These are phyloP conservation scores for Solea senegalensis DNA, from an alignment of 2,113 vertebrate species.

Conservation along the genomic window DNA sequence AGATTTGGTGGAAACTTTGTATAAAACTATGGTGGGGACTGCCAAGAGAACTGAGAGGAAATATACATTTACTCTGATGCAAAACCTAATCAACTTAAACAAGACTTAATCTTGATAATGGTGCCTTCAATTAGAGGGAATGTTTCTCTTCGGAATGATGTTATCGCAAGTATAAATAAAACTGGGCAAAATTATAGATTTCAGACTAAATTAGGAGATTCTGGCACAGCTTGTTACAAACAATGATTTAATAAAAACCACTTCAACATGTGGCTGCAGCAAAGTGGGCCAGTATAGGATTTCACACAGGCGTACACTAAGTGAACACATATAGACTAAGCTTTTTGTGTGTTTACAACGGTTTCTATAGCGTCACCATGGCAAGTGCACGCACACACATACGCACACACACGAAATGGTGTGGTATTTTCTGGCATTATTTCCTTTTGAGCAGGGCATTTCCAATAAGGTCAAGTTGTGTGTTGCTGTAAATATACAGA, in stretches of 20 bases:
- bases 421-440: slow-evolving; percentile 39
- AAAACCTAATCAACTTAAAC: slow-evolving; percentile 4
- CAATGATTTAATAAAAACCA: slow-evolving; percentile 52
- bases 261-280: slow-evolving; percentile 40
- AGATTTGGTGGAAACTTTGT: slow-evolving; percentile 9
- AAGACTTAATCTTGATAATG: slow-evolving; percentile 54
- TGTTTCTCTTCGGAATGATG: slow-evolving; percentile 35
- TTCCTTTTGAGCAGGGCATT: slow-evolving; percentile 51
- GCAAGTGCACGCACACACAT: slow-evolving; percentile 12
- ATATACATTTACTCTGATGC: slow-evolving; percentile 43
- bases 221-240: slow-evolving; percentile 39
- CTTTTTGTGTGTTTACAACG: slow-evolving; percentile 27
- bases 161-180: slow-evolving; percentile 46
- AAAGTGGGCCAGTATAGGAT: slow-evolving; percentile 32
- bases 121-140: slow-evolving; percentile 35
- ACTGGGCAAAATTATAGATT: slow-evolving; percentile 43
- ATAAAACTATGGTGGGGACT: slow-evolving; percentile 15
- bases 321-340: slow-evolving; percentile 46
- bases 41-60: slow-evolving; percentile 27
- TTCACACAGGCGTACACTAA: slow-evolving; percentile 41
- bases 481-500: slow-evolving; percentile 1
- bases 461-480: slow-evolving; percentile 64
- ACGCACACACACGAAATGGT: neutral
- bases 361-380: slow-evolving; percentile 20
- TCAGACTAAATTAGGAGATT: slow-evolving; percentile 55